A percentile compares a stretch with the other conserved stretches of the same genome.
Conservation (phyloP, 2,113 vertebrate genomes). For the Bufo gargarizans region DNA sequence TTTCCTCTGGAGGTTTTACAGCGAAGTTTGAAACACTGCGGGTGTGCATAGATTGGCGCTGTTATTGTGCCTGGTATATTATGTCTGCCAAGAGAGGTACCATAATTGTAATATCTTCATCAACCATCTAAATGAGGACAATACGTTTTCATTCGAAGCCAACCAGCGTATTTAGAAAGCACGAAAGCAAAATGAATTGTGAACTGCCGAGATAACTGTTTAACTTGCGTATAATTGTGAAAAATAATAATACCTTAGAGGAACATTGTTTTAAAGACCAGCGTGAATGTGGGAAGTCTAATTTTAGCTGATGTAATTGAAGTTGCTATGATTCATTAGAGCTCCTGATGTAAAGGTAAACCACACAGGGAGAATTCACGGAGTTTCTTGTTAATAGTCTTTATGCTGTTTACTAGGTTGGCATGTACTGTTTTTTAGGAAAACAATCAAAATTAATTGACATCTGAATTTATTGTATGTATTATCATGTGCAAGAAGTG, state of each 20-base stretch:
- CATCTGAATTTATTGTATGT: slow-evolving; percentile 5
- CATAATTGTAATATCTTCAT: slow-evolving; percentile 21
- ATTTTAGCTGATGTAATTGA: slow-evolving; percentile 51
- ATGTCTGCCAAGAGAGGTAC: slow-evolving; percentile 11
- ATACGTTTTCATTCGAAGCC: slow-evolving; percentile 28
- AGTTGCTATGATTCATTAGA: slow-evolving; percentile 54
- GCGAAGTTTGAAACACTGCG: not conserved
- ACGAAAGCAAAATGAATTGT: slow-evolving; percentile 41
- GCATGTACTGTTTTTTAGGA: not conserved
- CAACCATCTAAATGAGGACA: slow-evolving; percentile 7
- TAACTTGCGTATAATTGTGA: slow-evolving; percentile 39
- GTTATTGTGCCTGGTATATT: slow-evolving; percentile 17
- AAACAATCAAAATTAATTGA: slow-evolving; percentile 16
- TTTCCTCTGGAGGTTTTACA: not conserved
- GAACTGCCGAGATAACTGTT: slow-evolving; percentile 40
- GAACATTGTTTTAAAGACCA: slow-evolving; percentile 57
- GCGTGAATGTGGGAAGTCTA: slow-evolving; percentile 44
- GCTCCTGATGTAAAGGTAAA: slow-evolving; percentile 45
- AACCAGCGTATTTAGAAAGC: slow-evolving; percentile 24
- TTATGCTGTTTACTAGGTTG: slow-evolving; percentile 5
- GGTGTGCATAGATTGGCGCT: not conserved
- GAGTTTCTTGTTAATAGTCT: slow-evolving; percentile 8
- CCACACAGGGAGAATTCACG: slow-evolving; percentile 31
- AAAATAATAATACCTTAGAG: slow-evolving; percentile 56
- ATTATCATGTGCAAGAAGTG: not conserved